Percentiles rank a stretch among this genome's conserved stretches.
These are phyloP conservation scores for Chesias legatella DNA, from an alignment of 2,888 invertebrate species.

Conservation along the genomic window DNA sequence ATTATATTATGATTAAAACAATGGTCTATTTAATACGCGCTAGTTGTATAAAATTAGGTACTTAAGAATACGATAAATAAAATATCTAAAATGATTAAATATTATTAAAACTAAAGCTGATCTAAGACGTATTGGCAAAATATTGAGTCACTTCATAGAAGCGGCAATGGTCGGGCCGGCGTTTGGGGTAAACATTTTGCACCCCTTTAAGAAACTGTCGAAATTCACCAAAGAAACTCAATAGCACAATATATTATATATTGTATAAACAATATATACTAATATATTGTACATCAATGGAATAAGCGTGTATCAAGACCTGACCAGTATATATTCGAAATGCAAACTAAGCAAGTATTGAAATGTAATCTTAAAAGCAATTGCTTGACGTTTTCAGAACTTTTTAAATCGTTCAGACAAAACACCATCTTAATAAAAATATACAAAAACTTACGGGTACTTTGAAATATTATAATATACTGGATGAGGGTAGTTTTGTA, in stretches of 20 bases:
- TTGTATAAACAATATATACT: too few relatives aligned
- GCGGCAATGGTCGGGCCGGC: constrained; percentile 61
- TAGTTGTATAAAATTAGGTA: constrained; percentile 22
- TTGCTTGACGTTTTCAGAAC: too few relatives aligned
- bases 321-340: too few relatives aligned
- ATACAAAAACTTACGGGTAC: constrained; percentile 67
- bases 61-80: constrained; percentile 21
- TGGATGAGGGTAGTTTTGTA: constrained; percentile 71
- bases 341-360: too few relatives aligned
- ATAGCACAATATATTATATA: too few relatives aligned
- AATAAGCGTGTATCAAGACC: too few relatives aligned
- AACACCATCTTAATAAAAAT: constrained; percentile 51
- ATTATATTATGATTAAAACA: constrained; percentile 20
- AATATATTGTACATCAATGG: too few relatives aligned
- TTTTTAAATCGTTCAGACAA: constrained; percentile 27
- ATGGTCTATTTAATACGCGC: constrained; percentile 20
- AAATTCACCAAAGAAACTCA: too few relatives aligned
- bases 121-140: constrained; percentile 17
- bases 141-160: constrained; percentile 65
- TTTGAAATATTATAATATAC: constrained; percentile 70
- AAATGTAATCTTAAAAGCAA: too few relatives aligned
- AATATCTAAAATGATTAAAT: constrained; percentile 15
- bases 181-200: constrained; percentile 50
- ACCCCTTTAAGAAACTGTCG: constrained; percentile 47
- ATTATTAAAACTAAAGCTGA: constrained; percentile 4